phyloP scores from a whole-genome alignment of 1,140 invertebrate genomes.

The Calosoma granatense region DNA sequence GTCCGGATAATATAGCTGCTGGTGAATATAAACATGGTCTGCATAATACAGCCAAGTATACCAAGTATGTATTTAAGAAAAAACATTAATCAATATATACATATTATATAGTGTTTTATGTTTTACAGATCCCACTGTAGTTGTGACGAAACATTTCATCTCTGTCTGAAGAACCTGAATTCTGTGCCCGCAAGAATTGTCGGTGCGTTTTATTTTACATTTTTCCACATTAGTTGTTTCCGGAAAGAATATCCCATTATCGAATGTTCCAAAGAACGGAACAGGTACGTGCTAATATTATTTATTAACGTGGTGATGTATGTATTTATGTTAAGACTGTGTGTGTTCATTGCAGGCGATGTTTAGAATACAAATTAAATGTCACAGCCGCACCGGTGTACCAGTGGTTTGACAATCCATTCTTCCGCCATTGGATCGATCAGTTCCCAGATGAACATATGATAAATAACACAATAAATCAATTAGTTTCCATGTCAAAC shows the following conservation, averaged over 20 bases:
- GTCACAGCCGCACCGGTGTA: not conserved
- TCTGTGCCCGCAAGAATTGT: conserved; percentile 38
- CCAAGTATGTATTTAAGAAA: not conserved
- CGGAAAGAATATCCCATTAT: conserved; percentile 38
- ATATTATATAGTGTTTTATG: not conserved
- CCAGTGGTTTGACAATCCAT: conserved; percentile 2
- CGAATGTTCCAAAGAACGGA: conserved; percentile 25
- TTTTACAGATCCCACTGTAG: conserved; percentile 43
- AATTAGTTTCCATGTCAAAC: not conserved
- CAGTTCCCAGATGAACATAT: not conserved
- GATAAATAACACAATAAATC: not conserved
- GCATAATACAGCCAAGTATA: not conserved
- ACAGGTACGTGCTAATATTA: not conserved
- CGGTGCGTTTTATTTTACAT: conserved; percentile 44
- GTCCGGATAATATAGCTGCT: conserved; percentile 32
- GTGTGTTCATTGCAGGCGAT: not conserved
- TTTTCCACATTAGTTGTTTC: conserved; percentile 46
- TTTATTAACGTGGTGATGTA: no score
- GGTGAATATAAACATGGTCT: conserved; percentile 1
- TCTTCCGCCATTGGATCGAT: not conserved
- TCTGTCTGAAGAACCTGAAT: conserved; percentile 40
- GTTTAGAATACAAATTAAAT: not conserved
- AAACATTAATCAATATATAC: not conserved
- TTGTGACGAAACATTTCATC: conserved; percentile 44
- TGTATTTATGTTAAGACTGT: no score